Percentiles rank a stretch among this genome's conserved stretches.
Conservation (phyloP, 2,888 invertebrate genomes). For the Acleris cristana region DNA sequence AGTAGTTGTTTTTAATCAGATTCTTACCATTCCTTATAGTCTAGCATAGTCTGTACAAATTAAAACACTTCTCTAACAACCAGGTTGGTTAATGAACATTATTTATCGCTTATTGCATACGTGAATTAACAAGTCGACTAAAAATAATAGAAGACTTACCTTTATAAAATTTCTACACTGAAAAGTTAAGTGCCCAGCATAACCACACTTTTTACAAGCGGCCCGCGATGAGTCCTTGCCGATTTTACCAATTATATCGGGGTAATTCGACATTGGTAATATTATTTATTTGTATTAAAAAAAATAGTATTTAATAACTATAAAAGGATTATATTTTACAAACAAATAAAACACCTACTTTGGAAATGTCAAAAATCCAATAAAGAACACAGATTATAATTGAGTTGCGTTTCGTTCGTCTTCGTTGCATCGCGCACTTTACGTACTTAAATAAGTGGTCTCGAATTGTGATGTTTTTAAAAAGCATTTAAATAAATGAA, state of each 20-base stretch:
- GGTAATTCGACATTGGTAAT: conserved; percentile 65
- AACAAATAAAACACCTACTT: neutral
- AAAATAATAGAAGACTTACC: conserved; percentile 62
- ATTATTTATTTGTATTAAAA: conserved; percentile 31
- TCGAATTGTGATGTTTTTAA: neutral
- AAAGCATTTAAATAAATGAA: neutral
- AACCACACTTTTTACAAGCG: conserved; percentile 97
- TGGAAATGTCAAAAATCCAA: conserved; percentile 39
- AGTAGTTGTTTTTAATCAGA: too few relatives aligned
- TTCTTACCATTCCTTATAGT: too few relatives aligned
- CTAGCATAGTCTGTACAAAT: too few relatives aligned
- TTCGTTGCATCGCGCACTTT: neutral
- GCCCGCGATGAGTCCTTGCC: conserved; percentile 91
- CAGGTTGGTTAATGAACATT: too few relatives aligned
- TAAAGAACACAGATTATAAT: conserved; percentile 39
- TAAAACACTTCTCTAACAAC: too few relatives aligned
- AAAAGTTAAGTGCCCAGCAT: conserved; percentile 97
- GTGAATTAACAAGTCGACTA: too few relatives aligned
- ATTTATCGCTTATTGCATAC: too few relatives aligned
- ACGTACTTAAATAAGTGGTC: neutral
- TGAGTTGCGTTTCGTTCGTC: conserved; percentile 43
- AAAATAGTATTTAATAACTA: neutral
- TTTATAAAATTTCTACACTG: conserved; percentile 98
- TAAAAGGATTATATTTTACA: neutral
- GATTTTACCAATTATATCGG: conserved; percentile 71